phyloP scores from a whole-genome alignment of 1,140 invertebrate genomes.

The Caenorhabditis briggsae region DNA sequence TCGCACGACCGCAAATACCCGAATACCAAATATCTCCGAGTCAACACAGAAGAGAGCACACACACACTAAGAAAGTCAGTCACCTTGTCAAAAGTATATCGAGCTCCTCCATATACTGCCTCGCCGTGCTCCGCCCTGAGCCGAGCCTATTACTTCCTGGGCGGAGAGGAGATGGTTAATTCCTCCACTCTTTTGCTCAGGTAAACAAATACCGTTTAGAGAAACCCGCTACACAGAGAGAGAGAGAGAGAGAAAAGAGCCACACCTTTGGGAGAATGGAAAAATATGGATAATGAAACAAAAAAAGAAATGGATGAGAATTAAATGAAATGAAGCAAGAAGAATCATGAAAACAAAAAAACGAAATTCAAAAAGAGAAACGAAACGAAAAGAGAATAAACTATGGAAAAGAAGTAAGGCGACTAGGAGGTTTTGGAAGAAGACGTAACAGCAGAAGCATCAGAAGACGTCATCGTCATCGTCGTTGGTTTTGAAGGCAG shows the following conservation, averaged over 20 bases:
- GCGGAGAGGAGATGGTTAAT: not conserved
- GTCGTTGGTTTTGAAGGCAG: too few relatives aligned
- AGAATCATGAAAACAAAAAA: too few relatives aligned
- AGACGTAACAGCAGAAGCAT: too few relatives aligned
- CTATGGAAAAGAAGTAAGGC: not conserved
- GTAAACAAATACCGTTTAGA: too few relatives aligned
- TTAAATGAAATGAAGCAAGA: too few relatives aligned
- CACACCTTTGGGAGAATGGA: too few relatives aligned
- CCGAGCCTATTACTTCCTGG: conserved; percentile 35
- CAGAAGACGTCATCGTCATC: too few relatives aligned
- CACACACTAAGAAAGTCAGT: not conserved
- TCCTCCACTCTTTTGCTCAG: not conserved
- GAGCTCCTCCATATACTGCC: not conserved
- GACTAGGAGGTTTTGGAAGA: not conserved
- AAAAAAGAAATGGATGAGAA: too few relatives aligned
- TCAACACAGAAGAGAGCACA: conserved; percentile 20
- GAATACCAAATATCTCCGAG: not conserved
- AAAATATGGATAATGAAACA: too few relatives aligned
- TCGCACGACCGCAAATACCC: conserved; percentile 36
- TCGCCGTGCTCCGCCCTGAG: not conserved
- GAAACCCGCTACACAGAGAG: not conserved
- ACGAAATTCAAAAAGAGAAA: too few relatives aligned
- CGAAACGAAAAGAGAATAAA: not conserved
- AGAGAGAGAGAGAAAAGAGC: not conserved
- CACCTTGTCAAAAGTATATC: not conserved